Conservation (phyloP, 2,888 invertebrate species). For the Octonoba sinensis region DNA sequence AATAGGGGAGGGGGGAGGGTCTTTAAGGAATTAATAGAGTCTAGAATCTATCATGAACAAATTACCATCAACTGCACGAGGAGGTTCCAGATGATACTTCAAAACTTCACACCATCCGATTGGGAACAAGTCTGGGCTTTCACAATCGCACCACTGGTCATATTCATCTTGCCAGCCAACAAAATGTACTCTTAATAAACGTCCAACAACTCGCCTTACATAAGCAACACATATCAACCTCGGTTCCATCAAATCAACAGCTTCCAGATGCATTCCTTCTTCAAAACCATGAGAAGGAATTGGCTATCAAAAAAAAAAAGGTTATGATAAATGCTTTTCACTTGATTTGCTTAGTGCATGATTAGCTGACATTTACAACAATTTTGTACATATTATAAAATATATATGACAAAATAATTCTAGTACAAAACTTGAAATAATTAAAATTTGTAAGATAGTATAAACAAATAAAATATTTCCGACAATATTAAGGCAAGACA, state of each 20-base stretch:
- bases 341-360: too few relatives aligned
- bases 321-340: neutral
- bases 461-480: too few relatives aligned
- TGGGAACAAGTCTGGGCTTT: slow-evolving; percentile 95
- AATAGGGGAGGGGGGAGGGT: too few relatives aligned
- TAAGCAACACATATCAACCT: slow-evolving; percentile 95
- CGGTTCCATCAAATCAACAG: slow-evolving; percentile 98
- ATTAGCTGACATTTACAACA: too few relatives aligned
- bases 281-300: slow-evolving; percentile 90
- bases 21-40: too few relatives aligned
- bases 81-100: slow-evolving; percentile 80
- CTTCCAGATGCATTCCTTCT: slow-evolving; percentile 92
- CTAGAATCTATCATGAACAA: too few relatives aligned
- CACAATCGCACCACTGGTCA: slow-evolving; percentile 98
- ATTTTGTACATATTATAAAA: too few relatives aligned
- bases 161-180: slow-evolving; percentile 98
- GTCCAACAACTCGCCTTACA: slow-evolving; percentile 91
- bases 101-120: slow-evolving; percentile 97
- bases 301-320: slow-evolving; percentile 72
- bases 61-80: slow-evolving; percentile 45
- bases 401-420: too few relatives aligned
- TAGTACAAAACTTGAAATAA: too few relatives aligned
- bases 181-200: slow-evolving; percentile 91
- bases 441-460: too few relatives aligned
- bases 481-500: too few relatives aligned